Conservation (phyloP, 1,140 invertebrate genomes). For the Leptinotarsa defecta region DNA sequence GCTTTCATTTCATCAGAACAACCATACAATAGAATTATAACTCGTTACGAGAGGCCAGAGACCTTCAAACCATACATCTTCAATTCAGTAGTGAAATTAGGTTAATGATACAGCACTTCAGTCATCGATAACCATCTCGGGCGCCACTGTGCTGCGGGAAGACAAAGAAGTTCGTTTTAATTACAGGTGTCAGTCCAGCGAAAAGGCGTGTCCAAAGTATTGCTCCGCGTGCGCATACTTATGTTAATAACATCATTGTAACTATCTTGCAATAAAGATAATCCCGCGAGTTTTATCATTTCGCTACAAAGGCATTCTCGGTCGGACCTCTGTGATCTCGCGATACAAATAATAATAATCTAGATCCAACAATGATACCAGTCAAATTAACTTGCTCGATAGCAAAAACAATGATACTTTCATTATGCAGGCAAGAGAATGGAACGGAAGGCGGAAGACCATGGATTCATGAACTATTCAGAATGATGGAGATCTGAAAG, state of each 20-base stretch:
- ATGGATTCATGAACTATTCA: not conserved
- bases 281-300: not conserved
- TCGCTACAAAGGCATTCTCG: constrained; percentile 17
- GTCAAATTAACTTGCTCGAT: constrained; percentile 1
- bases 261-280: constrained; percentile 17
- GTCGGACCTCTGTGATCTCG: constrained; percentile 9
- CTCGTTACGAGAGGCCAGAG: not conserved
- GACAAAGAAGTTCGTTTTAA: constrained; percentile 12
- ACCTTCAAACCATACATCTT: not conserved
- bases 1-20: too few species aligned
- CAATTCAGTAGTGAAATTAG: not conserved
- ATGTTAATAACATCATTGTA: constrained; percentile 19
- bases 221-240: constrained; percentile 15
- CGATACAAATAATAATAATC: constrained; percentile 11
- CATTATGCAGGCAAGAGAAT: not conserved
- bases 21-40: too few species aligned
- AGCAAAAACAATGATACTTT: constrained; percentile 5
- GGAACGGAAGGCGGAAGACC: not conserved
- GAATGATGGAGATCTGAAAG: too few species aligned
- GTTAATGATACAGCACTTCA: constrained; percentile 3
- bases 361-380: constrained; percentile 13
- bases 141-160: not conserved
- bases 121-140: not conserved
- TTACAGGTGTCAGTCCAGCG: constrained; percentile 8
- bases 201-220: constrained; percentile 17